phyloP scores from a whole-genome alignment of 1,140 invertebrate genomes.

The Eumaeus atala region DNA sequence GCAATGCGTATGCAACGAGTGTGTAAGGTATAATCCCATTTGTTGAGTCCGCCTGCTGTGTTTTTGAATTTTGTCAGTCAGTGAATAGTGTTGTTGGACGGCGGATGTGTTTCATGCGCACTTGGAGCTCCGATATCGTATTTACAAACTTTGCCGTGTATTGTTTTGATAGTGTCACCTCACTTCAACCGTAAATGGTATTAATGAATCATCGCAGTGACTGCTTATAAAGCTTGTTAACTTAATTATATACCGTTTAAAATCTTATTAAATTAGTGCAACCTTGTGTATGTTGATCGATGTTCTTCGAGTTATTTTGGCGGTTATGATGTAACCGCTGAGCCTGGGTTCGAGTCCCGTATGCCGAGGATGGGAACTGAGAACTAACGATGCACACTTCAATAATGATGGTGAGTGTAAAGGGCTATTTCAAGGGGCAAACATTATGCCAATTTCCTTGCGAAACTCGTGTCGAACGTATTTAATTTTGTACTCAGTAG shows the following conservation, averaged over 20 bases:
- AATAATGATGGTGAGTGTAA: conserved; percentile 66
- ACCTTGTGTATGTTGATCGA: conserved; percentile 51
- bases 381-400: conserved; percentile 59
- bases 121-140: conserved; percentile 38
- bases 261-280: conserved; percentile 26
- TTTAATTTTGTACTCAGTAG: conserved; percentile 5
- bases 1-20: conserved; percentile 10
- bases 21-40: conserved; percentile 7
- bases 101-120: conserved; percentile 27
- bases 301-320: conserved; percentile 54
- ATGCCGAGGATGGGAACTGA: conserved; percentile 32
- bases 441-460: conserved; percentile 21
- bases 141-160: conserved; percentile 65
- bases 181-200: conserved; percentile 24
- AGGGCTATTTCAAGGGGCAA: conserved; percentile 20
- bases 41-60: conserved; percentile 10
- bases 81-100: conserved; percentile 38
- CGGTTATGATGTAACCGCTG: conserved; percentile 60
- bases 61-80: conserved; percentile 28
- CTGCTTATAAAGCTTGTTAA: conserved; percentile 10
- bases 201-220: conserved; percentile 27
- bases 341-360: conserved; percentile 54
- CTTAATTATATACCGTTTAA: conserved; percentile 16
- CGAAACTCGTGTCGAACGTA: conserved; percentile 4
- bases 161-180: conserved; percentile 49